These are phyloP conservation scores for Acrocephalus arundinaceus DNA, from an alignment of 2,113 vertebrate species.

Conservation along the genomic window DNA sequence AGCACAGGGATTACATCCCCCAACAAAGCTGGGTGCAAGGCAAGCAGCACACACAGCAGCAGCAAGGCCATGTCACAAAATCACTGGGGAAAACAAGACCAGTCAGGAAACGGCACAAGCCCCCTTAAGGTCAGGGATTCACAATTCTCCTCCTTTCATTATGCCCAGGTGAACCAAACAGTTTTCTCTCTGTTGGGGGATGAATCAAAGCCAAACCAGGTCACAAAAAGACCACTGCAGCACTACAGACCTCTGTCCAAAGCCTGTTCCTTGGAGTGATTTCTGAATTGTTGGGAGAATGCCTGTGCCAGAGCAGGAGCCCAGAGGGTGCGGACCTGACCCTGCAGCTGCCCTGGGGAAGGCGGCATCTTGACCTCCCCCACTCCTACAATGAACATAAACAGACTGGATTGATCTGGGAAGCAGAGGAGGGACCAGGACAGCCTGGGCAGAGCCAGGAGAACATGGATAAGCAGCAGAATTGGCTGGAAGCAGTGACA, in stretches of 20 bases:
- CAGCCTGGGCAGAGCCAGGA: background rate
- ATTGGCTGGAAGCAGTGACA: background rate
- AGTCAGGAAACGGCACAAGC: background rate
- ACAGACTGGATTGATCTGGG: background rate
- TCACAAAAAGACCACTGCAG: background rate
- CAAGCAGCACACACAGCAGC: background rate
- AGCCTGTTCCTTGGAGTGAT: background rate
- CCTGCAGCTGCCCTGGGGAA: background rate
- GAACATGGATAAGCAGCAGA: background rate
- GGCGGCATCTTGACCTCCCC: background rate
- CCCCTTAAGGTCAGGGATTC: background rate
- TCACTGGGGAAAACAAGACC: background rate
- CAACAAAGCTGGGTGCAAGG: background rate
- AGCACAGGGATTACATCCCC: background rate
- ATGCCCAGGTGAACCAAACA: background rate
- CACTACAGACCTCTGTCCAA: background rate
- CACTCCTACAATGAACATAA: fast-evolving
- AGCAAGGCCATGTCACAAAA: background rate
- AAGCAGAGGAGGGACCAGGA: background rate
- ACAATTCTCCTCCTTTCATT: background rate
- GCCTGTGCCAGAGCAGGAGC: background rate
- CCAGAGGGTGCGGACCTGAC: fast-evolving
- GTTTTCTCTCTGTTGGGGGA: background rate
- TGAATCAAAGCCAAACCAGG: background rate
- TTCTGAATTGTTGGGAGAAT: background rate